Percentiles rank a stretch among this genome's conserved stretches.
These are phyloP conservation scores for Crocodylus rhombifer DNA, from an alignment of 2,797 vertebrate species.

Conservation along the genomic window DNA sequence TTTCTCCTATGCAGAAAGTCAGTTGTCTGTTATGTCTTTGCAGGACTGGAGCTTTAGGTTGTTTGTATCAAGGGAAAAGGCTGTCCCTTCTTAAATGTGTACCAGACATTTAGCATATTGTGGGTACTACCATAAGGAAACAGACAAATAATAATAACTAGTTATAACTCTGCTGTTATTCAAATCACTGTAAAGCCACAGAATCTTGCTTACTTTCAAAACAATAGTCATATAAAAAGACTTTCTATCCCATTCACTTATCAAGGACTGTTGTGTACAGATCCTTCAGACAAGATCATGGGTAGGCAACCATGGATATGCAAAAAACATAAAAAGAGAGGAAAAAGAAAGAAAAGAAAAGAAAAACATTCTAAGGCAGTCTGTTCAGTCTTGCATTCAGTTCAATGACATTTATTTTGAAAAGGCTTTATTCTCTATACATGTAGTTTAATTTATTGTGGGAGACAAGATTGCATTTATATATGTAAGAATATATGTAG, in stretches of 20 bases:
- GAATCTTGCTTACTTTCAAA: not conserved
- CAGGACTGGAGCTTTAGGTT: not conserved
- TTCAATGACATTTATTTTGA: not conserved
- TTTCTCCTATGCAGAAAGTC: rapidly evolving
- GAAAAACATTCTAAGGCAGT: not conserved
- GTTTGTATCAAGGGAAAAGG: not conserved
- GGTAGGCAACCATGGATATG: not conserved
- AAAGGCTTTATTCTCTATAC: not conserved
- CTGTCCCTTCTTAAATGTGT: not conserved
- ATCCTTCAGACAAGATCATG: not conserved
- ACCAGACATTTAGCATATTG: not conserved
- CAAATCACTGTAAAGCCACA: not conserved
- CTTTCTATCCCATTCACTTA: not conserved
- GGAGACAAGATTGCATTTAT: not conserved
- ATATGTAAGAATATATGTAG: not conserved
- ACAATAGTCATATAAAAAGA: not conserved
- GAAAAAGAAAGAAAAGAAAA: not conserved
- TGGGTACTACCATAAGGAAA: not conserved
- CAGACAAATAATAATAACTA: not conserved
- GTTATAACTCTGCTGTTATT: not conserved
- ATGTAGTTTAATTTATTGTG: not conserved
- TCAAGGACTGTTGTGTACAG: not conserved
- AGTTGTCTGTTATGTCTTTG: not conserved
- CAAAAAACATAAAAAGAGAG: too few species aligned
- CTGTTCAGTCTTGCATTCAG: not conserved